Base-by-base conservation (phyloP, 2,888 invertebrate genomes). In the Macrosiphum euphorbiae region DNA sequence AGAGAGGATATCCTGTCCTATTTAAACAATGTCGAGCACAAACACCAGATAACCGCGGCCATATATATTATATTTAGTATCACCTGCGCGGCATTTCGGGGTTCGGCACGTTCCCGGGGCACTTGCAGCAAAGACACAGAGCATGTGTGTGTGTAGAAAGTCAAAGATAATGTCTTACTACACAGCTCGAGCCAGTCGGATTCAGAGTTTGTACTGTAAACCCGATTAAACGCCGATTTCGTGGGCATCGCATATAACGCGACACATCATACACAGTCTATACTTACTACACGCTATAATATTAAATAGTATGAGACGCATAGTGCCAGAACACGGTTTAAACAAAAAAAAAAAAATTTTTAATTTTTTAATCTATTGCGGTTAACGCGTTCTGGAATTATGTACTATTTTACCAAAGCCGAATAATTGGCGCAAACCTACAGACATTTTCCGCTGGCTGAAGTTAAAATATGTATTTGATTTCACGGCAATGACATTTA, bases 1-100 rank as follows among this genome's bases (percentile, higher is more conserved):
- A 91, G 35, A 92, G 58, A 89, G 92, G 92, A 92, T 89, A 92
- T 92, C 92, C 92, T 92, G 92, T 92, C 88, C 84, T 52, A 55
- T 89, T 92, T 88, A 92, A 92, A 92, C 92, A 92, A 92, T 89
- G 88, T 67, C 67, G 52, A 55, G 88, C 44, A 41, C 88, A 92
- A 92, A 92, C 92, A 92, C 84, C 88, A 89, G 92, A 92, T 92
- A 92, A 92, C 92, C 88, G 35, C 88, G 35, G 35, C n/a, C 41
- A 44, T n/a, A 13, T n/a, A 11, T 24, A n/a, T 5, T 85, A 20
- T 26, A 26, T 52, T 35, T 35, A 78, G 78, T 78, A 67, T 89
- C 92, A 92, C 92, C 92, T 92, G 92, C 55, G n/a, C 28, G 16
- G 44, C 11, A 24, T 86, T 91, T 55, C 58, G 35, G 86, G 85